These are phyloP conservation scores for Macroramphosus scolopax DNA, from an alignment of 2,797 vertebrate species.

Conservation along the genomic window DNA sequence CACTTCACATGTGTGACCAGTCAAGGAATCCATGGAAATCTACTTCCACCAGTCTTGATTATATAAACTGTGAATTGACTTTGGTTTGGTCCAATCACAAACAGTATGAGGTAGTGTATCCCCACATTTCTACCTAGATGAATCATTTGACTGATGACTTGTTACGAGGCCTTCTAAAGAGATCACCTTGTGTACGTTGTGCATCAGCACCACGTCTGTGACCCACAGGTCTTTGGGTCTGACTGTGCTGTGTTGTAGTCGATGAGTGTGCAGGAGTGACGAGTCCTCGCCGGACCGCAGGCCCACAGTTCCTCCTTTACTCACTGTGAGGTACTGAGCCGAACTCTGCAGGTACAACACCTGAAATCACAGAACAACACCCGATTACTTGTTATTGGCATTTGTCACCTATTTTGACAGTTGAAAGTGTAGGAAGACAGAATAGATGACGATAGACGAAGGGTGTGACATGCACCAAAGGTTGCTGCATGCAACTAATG, in stretches of 20 bases:
- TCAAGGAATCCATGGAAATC: no score
- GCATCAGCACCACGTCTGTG: conserved; percentile 80
- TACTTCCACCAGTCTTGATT: no score
- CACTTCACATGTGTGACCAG: no score
- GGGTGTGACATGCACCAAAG: no score
- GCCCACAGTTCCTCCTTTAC: conserved; percentile 79
- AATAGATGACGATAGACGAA: neutral
- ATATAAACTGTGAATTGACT: no score
- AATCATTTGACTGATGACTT: neutral
- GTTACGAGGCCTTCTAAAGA: neutral
- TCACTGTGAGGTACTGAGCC: conserved; percentile 80
- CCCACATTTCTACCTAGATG: no score
- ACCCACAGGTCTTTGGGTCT: conserved; percentile 84
- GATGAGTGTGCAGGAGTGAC: conserved; percentile 72
- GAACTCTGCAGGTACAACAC: conserved; percentile 77
- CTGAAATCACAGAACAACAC: conserved; percentile 34
- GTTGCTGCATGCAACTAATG: no score
- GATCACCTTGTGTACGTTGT: conserved; percentile 83
- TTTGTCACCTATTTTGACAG: neutral
- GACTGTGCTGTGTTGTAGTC: conserved; percentile 77
- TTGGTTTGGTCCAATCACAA: no score
- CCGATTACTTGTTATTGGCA: neutral
- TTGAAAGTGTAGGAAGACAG: neutral
- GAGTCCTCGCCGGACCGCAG: conserved; percentile 77
- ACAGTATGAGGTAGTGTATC: no score